These are phyloP conservation scores for Trichopria drosophilae DNA, from an alignment of 2,888 invertebrate genomes.

Conservation along the genomic window DNA sequence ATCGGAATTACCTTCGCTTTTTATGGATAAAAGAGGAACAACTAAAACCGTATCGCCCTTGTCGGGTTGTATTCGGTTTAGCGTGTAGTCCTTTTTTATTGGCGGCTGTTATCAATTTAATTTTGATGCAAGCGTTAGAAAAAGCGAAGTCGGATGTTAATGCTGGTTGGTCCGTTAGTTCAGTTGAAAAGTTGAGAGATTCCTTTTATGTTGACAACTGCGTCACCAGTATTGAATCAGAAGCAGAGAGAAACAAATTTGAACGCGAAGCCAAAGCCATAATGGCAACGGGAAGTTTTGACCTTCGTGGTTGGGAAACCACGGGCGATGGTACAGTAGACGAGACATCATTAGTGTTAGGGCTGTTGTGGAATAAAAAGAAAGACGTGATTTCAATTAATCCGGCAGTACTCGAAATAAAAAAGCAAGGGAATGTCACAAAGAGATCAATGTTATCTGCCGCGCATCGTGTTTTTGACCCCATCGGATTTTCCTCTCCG, in stretches of 20 bases:
- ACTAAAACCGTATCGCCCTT: slow-evolving; percentile 29
- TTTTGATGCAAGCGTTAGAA: not conserved
- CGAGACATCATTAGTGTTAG: slow-evolving; percentile 20
- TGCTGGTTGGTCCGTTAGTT: not conserved
- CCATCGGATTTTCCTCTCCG: too few species aligned
- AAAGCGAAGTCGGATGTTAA: too few species aligned
- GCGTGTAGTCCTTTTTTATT: slow-evolving; percentile 37
- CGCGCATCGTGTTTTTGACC: slow-evolving; percentile 20
- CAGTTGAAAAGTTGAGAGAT: not conserved
- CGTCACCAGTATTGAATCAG: too few species aligned
- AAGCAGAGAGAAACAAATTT: not conserved
- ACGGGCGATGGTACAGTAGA: not conserved
- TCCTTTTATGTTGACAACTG: not conserved
- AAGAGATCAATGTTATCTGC: slow-evolving; percentile 5
- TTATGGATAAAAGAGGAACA: slow-evolving; percentile 27
- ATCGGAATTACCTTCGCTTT: too few species aligned
- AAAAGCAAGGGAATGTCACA: not conserved
- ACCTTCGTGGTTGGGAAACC: not conserved
- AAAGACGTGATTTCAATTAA: not conserved
- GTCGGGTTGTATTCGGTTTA: slow-evolving; percentile 40
- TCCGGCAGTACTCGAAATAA: not conserved
- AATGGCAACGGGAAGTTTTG: not conserved
- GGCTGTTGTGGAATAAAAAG: slow-evolving; percentile 23
- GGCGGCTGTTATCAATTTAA: slow-evolving; percentile 34
- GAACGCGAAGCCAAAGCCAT: not conserved